phyloP scores from a whole-genome alignment of 2,797 vertebrate genomes.

The Enteromius paludinosus region DNA sequence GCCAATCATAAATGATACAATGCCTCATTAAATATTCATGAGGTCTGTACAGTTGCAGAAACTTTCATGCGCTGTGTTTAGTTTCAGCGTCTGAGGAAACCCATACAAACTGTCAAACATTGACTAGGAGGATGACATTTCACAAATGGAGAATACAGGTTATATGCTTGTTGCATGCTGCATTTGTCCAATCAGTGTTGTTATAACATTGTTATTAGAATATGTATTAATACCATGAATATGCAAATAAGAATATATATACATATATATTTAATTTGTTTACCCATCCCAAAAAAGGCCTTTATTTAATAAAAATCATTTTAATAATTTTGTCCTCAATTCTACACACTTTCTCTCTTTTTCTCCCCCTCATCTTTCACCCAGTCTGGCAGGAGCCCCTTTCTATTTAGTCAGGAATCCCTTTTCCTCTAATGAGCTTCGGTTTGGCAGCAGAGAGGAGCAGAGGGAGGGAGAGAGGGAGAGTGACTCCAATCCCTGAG shows the following conservation, averaged over 20 bases:
- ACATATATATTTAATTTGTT: not conserved
- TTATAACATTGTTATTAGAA: not conserved
- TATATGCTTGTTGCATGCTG: not conserved
- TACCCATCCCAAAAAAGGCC: not conserved
- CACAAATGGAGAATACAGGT: constrained; percentile 6
- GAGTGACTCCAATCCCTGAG: constrained; percentile 32
- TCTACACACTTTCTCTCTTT: constrained; percentile 10
- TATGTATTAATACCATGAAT: not conserved
- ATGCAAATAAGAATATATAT: not conserved
- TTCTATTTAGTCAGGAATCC: constrained; percentile 74
- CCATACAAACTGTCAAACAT: constrained; percentile 3
- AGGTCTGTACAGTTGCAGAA: not conserved
- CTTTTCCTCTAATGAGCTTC: constrained; percentile 76
- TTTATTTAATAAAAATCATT: not conserved
- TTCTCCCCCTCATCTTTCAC: constrained; percentile 52
- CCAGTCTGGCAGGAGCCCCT: constrained; percentile 72
- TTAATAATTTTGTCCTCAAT: not conserved
- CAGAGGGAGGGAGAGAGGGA: constrained; percentile 31
- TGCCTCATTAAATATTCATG: constrained; percentile 26
- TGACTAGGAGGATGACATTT: constrained; percentile 3
- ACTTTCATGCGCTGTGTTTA: not conserved
- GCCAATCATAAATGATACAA: constrained; percentile 36
- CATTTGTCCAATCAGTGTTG: not conserved
- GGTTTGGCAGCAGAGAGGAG: constrained; percentile 69
- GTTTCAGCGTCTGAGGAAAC: constrained; percentile 2